phyloP scores from a whole-genome alignment of 2,797 vertebrate genomes.

The Hephaestus fuliginosus region DNA sequence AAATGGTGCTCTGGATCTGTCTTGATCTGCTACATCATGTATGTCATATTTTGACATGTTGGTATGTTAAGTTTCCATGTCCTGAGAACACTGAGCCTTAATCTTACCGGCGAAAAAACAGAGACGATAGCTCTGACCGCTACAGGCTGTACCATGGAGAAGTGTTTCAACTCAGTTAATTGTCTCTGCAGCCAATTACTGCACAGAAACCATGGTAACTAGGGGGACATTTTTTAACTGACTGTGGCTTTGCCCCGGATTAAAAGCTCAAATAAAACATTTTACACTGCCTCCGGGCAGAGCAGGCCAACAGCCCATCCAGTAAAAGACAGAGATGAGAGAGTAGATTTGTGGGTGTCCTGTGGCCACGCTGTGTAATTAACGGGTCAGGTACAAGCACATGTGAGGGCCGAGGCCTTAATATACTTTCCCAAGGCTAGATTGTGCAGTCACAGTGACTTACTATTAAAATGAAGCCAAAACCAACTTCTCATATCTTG shows the following conservation, averaged over 20 bases:
- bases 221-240: constrained; percentile 43
- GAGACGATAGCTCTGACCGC: constrained; percentile 10
- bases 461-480: constrained; percentile 39
- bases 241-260: constrained; percentile 24
- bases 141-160: constrained; percentile 34
- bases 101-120: constrained; percentile 20
- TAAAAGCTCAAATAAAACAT: constrained; percentile 63
- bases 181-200: constrained; percentile 65
- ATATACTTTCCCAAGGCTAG: constrained; percentile 52
- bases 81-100: constrained; percentile 17
- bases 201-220: constrained; percentile 54
- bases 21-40: not conserved
- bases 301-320: constrained; percentile 16
- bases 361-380: constrained; percentile 68
- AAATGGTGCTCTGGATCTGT: not conserved
- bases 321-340: constrained; percentile 41
- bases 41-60: constrained; percentile 12
- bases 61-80: constrained; percentile 1
- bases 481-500: constrained; percentile 34
- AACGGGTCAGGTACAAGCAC: constrained; percentile 61
- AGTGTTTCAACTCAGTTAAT: constrained; percentile 42
- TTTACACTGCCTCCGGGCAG: constrained; percentile 55
- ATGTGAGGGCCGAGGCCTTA: constrained; percentile 43
- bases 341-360: constrained; percentile 62
- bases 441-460: constrained; percentile 43